Evolutionary conservation across 2,888 invertebrate species (phyloP), one percentile per base, ranked within the genome.

Genomic region (Latrodectus hesperus): DNA sequence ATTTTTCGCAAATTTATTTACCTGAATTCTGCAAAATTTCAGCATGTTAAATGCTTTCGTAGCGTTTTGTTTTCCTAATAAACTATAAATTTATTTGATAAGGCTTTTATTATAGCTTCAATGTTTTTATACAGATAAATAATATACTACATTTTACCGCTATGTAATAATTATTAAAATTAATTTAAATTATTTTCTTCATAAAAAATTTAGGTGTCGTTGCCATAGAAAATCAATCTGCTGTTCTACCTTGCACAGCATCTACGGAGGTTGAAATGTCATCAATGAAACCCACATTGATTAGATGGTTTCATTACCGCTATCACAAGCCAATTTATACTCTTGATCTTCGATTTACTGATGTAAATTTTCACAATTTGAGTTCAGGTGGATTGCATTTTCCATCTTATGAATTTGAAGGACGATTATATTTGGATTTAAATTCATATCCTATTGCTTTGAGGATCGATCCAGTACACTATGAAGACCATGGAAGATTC

Each of bases 281-380:
- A 3, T 38, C 16, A 11, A 74, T 52, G 12, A 81, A 72, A 22
- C 76, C 81, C 5, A 83, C 74, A 0, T 71, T 88, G 9, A n/a
- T 88, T 4, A 65, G 81, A 9, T 88, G 87, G 87, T 74, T 78
- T 26, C 87, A 77, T 11, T 67, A 60, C 17, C 51, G 55, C 5
- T 65, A 60, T 52, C 65, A 78, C 65, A 88, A 83, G 22, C 87
- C 87, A 17, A 49, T 83, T 6, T 88, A 88, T 38, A 79, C 87
- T 14, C 52, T 88, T 16, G 87, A 88, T 53, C 64, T 83, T 9
- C 78, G 87, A 6, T 51, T n/a, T 5, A 53, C 65, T 26, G 64
- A 68, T 49, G 10, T n/a, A 6, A 26, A 26, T 9, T 9, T 71
- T 72, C 16, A 60, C 12, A 11, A 71, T 64, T 65, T 71, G 11